Evolutionary conservation across 2,113 vertebrate species (phyloP), one percentile per base, ranked within the genome.

Genomic region (Hemibagrus wyckioides): DNA sequence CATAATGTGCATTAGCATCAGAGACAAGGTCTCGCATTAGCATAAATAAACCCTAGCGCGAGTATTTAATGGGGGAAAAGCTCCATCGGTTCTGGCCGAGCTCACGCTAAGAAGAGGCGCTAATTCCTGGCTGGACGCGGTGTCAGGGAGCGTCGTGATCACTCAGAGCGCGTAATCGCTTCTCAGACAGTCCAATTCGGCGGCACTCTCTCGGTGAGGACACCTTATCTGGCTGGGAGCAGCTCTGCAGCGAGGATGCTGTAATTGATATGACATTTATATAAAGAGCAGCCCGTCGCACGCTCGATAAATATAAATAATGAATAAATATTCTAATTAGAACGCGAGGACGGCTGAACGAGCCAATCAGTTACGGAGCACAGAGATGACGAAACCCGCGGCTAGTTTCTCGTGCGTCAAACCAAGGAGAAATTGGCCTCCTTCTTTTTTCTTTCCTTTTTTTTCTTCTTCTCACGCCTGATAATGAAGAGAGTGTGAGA

Each of bases 241-340:
- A 81, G 61, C 6, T 54, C 50, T 41, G 57, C 28, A 48, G 63
- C 71, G 54, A 67, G 67, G 50, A 82, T 39, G 83, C 63, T 36
- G 86, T 81, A 82, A 89, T 71, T 59, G 77, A 8, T 87, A 75
- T 67, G 86, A 85, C 86, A 88, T 88, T 90, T 88, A 54, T 36
- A 33, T 52, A 71, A 84, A 84, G 82, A 83, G 41, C 80, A 36
- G 63, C 36, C 19, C 71, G 50, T n/a, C 19, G 3, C 21, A 39
- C 10, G 39, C 11, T 50, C 54, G 6, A 73, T 84, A n/a, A 28
- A 56, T 56, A 73, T 39, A 84, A 83, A 89, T 77, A 77, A 79
- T 80, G 56, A 57, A 39, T 54, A 82, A 69, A 59, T 82, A 82
- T 86, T 65, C 61, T 44, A 83, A 83, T 83, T 44, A 19, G 41